Conservation (phyloP, 1,140 invertebrate species). For the Drosophila yakuba region DNA sequence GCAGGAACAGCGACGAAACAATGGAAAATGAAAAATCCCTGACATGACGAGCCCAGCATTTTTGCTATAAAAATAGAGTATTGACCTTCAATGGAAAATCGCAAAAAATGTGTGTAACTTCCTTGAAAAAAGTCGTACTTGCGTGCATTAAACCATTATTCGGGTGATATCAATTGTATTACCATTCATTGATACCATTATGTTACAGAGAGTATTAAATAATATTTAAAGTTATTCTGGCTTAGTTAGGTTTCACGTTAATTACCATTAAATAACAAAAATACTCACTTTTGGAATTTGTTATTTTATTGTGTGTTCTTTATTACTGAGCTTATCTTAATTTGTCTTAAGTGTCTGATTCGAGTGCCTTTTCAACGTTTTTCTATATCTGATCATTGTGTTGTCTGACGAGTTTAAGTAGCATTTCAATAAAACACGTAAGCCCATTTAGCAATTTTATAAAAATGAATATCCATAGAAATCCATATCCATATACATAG, state of each 20-base stretch:
- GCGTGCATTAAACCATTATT: background rate
- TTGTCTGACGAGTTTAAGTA: background rate
- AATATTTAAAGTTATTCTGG: too few relatives aligned
- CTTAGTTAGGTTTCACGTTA: too few relatives aligned
- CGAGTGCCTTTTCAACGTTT: background rate
- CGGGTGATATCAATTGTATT: too few relatives aligned
- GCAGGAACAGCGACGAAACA: background rate
- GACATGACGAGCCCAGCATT: conserved; percentile 27
- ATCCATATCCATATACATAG: background rate
- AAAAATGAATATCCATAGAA: conserved; percentile 2
- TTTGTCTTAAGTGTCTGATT: background rate
- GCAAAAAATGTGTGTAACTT: background rate
- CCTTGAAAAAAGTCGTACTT: background rate
- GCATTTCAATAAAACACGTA: background rate
- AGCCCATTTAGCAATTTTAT: conserved; percentile 11
- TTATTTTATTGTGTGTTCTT: too few relatives aligned
- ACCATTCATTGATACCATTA: too few relatives aligned
- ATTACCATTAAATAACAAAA: too few relatives aligned
- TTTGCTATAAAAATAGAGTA: conserved; percentile 29
- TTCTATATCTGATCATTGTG: background rate
- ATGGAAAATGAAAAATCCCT: conserved; percentile 29
- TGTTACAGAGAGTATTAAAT: too few relatives aligned
- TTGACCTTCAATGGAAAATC: conserved; percentile 33
- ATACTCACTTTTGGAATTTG: too few relatives aligned
- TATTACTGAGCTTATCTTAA: too few relatives aligned